These are phyloP conservation scores for Manis javanica DNA, from an alignment of 2,797 vertebrate genomes.

Conservation along the genomic window DNA sequence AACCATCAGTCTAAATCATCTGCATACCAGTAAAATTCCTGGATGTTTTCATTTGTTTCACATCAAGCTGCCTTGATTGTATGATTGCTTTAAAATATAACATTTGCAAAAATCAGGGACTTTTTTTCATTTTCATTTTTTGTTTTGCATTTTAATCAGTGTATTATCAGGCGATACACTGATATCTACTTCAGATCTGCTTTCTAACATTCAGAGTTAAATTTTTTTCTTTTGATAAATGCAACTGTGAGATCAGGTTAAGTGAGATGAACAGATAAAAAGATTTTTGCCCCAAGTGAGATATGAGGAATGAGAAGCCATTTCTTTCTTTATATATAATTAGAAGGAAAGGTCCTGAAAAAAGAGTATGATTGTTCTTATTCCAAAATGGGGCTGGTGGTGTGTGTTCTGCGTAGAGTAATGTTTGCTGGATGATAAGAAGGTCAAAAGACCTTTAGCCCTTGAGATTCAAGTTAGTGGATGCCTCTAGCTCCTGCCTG, in stretches of 20 bases:
- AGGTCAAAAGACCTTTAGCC: not conserved
- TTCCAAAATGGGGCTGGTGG: not conserved
- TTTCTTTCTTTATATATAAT: not conserved
- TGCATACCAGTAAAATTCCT: not conserved
- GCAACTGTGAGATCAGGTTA: not conserved
- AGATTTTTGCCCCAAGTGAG: not conserved
- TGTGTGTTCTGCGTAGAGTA: not conserved
- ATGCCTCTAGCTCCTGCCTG: not conserved
- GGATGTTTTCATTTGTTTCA: slow-evolving; percentile 6
- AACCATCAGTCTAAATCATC: not conserved
- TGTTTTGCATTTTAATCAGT: slow-evolving; percentile 17
- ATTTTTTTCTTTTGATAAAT: not conserved
- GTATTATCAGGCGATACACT: not conserved
- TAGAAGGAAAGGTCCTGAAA: not conserved
- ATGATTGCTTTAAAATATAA: slow-evolving; percentile 1
- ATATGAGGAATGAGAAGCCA: not conserved
- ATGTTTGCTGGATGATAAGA: not conserved
- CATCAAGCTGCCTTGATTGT: not conserved
- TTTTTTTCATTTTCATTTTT: not conserved
- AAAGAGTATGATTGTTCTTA: not conserved
- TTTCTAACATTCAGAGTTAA: slow-evolving; percentile 14
- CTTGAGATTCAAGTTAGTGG: not conserved
- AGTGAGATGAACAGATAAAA: not conserved
- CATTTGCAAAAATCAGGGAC: not conserved
- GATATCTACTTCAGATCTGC: not conserved